phyloP scores from a whole-genome alignment of 1,140 invertebrate species.

The Temnothorax curvispinosus region DNA sequence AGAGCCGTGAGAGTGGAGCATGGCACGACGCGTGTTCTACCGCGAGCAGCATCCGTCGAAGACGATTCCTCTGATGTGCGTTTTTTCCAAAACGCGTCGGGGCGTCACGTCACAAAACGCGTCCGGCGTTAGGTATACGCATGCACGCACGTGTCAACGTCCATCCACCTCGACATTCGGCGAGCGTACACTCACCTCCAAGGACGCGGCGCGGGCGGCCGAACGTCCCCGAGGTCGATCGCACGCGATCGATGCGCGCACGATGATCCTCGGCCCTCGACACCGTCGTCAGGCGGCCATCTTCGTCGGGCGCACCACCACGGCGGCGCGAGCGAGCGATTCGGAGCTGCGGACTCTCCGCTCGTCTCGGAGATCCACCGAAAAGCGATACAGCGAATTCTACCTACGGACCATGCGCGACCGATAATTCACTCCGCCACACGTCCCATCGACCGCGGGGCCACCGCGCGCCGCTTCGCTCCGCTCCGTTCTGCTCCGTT shows the following conservation, averaged over 20 bases:
- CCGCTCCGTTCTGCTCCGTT: neutral
- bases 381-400: slow-evolving; percentile 33
- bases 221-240: neutral
- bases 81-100: too few relatives aligned
- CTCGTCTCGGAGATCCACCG: slow-evolving; percentile 30
- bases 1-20: neutral
- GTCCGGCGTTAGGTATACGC: too few relatives aligned
- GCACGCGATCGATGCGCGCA: slow-evolving; percentile 20
- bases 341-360: slow-evolving; percentile 5
- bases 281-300: slow-evolving; percentile 33
- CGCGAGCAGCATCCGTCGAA: neutral
- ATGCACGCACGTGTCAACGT: neutral
- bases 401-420: slow-evolving; percentile 65
- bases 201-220: neutral
- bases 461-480: too few relatives aligned
- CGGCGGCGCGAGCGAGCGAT: neutral
- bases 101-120: neutral
- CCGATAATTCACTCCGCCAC: neutral
- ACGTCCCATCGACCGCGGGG: slow-evolving; percentile 18
- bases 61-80: too few relatives aligned
- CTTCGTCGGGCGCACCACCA: neutral
- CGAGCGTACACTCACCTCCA: neutral
- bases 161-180: neutral
- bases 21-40: neutral
- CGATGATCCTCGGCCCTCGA: slow-evolving; percentile 19